These are phyloP conservation scores for Sialis lutaria DNA, from an alignment of 2,888 invertebrate genomes.

Conservation along the genomic window DNA sequence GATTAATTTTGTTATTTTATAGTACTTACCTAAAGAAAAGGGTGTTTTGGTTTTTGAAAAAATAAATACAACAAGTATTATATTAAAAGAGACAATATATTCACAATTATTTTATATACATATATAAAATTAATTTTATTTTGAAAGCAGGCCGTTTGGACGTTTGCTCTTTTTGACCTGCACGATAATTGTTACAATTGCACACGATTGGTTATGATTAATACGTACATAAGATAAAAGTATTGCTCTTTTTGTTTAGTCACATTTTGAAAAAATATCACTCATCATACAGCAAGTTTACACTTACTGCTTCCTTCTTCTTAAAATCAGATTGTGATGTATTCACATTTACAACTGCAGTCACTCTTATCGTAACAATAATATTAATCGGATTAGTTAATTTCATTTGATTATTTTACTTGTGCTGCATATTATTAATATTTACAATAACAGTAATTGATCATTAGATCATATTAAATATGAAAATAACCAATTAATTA, in stretches of 20 bases:
- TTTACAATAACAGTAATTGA: background rate
- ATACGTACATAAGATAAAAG: constrained; percentile 46
- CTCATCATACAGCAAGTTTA: constrained; percentile 21
- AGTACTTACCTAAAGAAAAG: background rate
- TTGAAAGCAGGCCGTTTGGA: constrained; percentile 4
- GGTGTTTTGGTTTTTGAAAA: constrained; percentile 21
- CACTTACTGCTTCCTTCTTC: background rate
- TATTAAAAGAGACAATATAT: constrained; percentile 24
- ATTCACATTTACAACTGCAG: too few relatives aligned
- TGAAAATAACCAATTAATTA: too few relatives aligned
- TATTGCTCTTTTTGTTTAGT: constrained; percentile 61
- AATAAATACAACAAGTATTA: constrained; percentile 31
- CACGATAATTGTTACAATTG: constrained; percentile 20
- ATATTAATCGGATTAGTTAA: too few relatives aligned
- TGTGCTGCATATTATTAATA: background rate
- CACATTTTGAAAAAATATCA: constrained; percentile 54
- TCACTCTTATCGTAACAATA: too few relatives aligned
- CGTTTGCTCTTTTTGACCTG: constrained; percentile 3
- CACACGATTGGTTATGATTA: constrained; percentile 28
- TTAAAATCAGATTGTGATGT: too few relatives aligned
- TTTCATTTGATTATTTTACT: too few relatives aligned
- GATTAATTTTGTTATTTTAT: background rate
- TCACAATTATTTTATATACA: constrained; percentile 28
- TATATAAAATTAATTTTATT: constrained; percentile 10
- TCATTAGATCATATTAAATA: background rate